phyloP scores from a whole-genome alignment of 2,888 invertebrate species.

The Agonopterix heracliana region DNA sequence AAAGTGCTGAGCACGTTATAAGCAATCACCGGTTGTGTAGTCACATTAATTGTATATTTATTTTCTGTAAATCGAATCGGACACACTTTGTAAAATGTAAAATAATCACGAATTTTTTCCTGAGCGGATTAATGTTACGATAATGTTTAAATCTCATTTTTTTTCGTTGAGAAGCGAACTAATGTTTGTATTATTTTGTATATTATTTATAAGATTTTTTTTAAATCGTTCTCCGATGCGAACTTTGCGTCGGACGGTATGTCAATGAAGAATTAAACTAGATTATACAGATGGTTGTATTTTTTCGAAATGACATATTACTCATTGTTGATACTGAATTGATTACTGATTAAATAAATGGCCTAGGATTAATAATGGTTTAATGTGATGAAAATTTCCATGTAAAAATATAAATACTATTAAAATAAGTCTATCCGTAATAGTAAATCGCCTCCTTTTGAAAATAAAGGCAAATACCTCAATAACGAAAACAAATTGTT shows the following conservation, averaged over 20 bases:
- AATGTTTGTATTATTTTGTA: slow-evolving; percentile 76
- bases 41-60: slow-evolving; percentile 67
- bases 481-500: slow-evolving; percentile 60
- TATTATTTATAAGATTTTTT: slow-evolving; percentile 73
- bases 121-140: slow-evolving; percentile 50
- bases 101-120: slow-evolving; percentile 58
- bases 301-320: slow-evolving; percentile 66
- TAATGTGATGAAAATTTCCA: slow-evolving; percentile 74
- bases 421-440: slow-evolving; percentile 69
- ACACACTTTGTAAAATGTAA: slow-evolving; percentile 52
- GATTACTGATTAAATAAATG: slow-evolving; percentile 56
- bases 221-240: slow-evolving; percentile 48
- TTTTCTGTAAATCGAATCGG: slow-evolving; percentile 63
- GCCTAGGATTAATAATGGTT: slow-evolving; percentile 67
- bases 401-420: slow-evolving; percentile 76
- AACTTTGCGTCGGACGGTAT: slow-evolving; percentile 31
- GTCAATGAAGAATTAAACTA: slow-evolving; percentile 53
- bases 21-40: slow-evolving; percentile 65
- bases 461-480: slow-evolving; percentile 74
- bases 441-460: slow-evolving; percentile 72
- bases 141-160: slow-evolving; percentile 64
- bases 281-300: slow-evolving; percentile 68
- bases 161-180: slow-evolving; percentile 49
- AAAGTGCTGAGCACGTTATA: slow-evolving; percentile 57
- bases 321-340: slow-evolving; percentile 66